Base-by-base conservation (phyloP, 2,888 invertebrate genomes). In the Netelia virgata region DNA sequence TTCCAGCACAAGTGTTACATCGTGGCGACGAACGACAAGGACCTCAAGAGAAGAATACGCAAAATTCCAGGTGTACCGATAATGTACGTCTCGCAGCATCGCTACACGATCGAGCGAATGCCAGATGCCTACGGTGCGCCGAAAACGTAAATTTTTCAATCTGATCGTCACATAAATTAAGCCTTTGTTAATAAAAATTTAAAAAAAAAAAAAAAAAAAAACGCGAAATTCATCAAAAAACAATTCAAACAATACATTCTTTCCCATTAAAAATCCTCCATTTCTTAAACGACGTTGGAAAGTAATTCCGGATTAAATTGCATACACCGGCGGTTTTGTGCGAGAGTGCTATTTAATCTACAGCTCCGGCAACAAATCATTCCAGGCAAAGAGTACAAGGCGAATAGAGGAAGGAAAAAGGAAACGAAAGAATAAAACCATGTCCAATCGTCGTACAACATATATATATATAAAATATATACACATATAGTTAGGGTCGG, bases 1-100 rank as follows among this genome's bases (percentile, higher is more conserved):
- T 93, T 82, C 93, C 93, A 99, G 95, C 99, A 99, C 94, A 99
- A 99, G 93, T 99, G 99, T 94, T 99, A 99, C 93, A 99, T 99
- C 91, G 99, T 99, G 47, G 99, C 99, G 1, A 99, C 99, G 14
- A 99, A 99, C 95, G 99, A 99, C 94, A 99, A 98, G 94, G 99
- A 99, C 93, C 95, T 99, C 84, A 99, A 98, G 93, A 95, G 98
- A 90, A 95, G 99, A 91, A 98, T 99, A 87, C 95, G 99, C 79
- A 99, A 99, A 94, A 98, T 99, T 89, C 99, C 99, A 0, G 99
- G 99, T 66, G 99, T 99, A 2, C 99, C 99, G 0, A 99, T 99
- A 85, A 99, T 99, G 99, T 99, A 97, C 94, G 97, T 99, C 63
- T 96, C 97, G 0, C 97, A 98, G 88, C 98, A 98, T 93, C 96